Percentiles rank a stretch among this genome's conserved stretches.
phyloP scores from a whole-genome alignment of 2,113 vertebrate species.

The Cyphomyrus discorhynchus region DNA sequence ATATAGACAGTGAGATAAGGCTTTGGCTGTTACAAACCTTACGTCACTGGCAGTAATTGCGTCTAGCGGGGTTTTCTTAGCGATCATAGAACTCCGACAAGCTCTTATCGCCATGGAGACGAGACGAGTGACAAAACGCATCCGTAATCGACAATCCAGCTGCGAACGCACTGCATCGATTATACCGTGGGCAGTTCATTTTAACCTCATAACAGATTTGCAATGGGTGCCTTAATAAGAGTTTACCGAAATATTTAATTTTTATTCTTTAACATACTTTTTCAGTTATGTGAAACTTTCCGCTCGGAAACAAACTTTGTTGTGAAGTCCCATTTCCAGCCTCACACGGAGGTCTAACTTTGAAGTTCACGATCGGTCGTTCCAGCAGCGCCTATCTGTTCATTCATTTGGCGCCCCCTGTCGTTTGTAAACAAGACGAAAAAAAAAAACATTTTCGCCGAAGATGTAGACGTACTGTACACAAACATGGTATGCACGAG shows the following conservation, averaged over 20 bases:
- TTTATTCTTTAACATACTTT: neutral
- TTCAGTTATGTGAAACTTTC: neutral
- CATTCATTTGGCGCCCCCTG: neutral
- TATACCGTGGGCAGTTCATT: neutral
- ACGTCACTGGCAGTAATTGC: neutral
- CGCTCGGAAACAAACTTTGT: neutral
- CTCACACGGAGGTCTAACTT: neutral
- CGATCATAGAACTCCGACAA: constrained; percentile 27
- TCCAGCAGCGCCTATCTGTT: neutral
- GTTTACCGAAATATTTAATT: neutral
- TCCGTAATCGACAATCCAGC: neutral
- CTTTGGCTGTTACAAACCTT: neutral
- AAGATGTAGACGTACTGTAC: neutral
- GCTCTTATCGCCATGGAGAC: constrained; percentile 18
- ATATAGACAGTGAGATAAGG: neutral
- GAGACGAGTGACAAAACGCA: constrained; percentile 8
- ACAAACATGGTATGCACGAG: neutral
- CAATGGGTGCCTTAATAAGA: neutral
- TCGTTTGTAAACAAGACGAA: neutral
- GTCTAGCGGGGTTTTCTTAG: neutral
- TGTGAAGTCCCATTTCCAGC: neutral
- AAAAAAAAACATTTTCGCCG: neutral
- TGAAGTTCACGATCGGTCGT: neutral
- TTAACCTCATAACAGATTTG: neutral
- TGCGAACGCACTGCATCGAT: neutral